Percentiles rank a stretch among this genome's conserved stretches.
These are phyloP conservation scores for Eubasilissa regina DNA, from an alignment of 1,140 invertebrate genomes.

Conservation along the genomic window DNA sequence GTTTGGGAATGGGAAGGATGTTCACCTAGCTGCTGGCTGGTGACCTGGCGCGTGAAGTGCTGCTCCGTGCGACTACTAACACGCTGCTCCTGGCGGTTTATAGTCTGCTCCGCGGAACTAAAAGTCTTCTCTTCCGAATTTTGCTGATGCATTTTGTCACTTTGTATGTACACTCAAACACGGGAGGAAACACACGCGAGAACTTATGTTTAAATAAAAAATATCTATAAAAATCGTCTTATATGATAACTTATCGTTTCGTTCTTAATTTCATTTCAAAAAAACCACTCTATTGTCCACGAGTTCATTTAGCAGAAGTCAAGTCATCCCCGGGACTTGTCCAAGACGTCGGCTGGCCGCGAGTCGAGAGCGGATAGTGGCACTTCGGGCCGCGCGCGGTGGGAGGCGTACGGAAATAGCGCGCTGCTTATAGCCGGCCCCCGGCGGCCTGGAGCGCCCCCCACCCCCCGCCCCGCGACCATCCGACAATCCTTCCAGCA, in stretches of 20 bases:
- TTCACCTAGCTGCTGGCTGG: conserved; percentile 81
- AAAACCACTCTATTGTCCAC: conserved; percentile 75
- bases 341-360: conserved; percentile 92
- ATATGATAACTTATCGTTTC: conserved; percentile 37
- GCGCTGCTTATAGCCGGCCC: conserved; percentile 47
- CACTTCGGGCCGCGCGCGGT: conserved; percentile 65
- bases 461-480: neutral
- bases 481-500: too few species aligned
- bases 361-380: conserved; percentile 85
- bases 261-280: conserved; percentile 57
- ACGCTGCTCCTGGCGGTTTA: conserved; percentile 74
- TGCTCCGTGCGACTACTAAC: conserved; percentile 83
- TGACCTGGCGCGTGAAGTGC: conserved; percentile 83
- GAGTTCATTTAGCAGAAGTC: conserved; percentile 82
- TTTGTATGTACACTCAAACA: conserved; percentile 47
- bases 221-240: conserved; percentile 46
- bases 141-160: conserved; percentile 59
- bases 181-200: conserved; percentile 47
- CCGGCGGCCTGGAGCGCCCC: conserved; percentile 3
- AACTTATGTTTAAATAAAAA: conserved; percentile 51
- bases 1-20: neutral
- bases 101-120: conserved; percentile 64
- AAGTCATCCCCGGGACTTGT: conserved; percentile 85
- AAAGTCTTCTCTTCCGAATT: conserved; percentile 56
- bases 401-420: conserved; percentile 44